Percentiles rank a stretch among this genome's conserved stretches.
Evolutionary conservation across 2,113 vertebrate genomes (phyloP).

Genomic region (Scolopax mira): DNA sequence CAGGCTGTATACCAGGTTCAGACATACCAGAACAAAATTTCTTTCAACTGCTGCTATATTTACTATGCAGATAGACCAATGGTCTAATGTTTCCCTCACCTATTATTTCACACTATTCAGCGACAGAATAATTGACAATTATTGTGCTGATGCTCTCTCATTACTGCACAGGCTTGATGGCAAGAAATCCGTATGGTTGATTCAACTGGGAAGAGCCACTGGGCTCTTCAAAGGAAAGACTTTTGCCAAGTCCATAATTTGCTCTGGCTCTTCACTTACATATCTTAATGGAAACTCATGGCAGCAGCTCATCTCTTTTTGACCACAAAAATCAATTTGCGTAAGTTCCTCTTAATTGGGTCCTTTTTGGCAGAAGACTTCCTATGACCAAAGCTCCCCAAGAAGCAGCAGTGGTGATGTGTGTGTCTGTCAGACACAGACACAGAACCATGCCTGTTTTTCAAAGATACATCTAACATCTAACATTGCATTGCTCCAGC

Average conservation of each 20-base stretch:
- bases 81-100: not conserved
- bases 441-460: not conserved
- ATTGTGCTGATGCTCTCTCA: not conserved
- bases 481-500: not conserved
- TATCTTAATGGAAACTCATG: not conserved
- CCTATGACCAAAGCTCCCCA: not conserved
- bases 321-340: not conserved
- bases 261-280: not conserved
- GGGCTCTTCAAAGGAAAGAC: not conserved
- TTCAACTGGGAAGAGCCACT: not conserved
- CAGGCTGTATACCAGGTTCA: not conserved
- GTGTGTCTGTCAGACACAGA: not conserved
- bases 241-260: not conserved
- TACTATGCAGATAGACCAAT: fast-evolving
- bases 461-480: not conserved
- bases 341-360: not conserved
- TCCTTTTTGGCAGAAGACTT: not conserved
- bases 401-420: not conserved
- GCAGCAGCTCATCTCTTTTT: not conserved
- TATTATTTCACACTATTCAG: not conserved
- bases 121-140: not conserved
- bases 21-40: not conserved
- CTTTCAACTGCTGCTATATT: not conserved
- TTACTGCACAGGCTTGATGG: fast-evolving
- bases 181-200: not conserved